Conservation (phyloP, 2,888 invertebrate species). For the Steinernema scapterisci region DNA sequence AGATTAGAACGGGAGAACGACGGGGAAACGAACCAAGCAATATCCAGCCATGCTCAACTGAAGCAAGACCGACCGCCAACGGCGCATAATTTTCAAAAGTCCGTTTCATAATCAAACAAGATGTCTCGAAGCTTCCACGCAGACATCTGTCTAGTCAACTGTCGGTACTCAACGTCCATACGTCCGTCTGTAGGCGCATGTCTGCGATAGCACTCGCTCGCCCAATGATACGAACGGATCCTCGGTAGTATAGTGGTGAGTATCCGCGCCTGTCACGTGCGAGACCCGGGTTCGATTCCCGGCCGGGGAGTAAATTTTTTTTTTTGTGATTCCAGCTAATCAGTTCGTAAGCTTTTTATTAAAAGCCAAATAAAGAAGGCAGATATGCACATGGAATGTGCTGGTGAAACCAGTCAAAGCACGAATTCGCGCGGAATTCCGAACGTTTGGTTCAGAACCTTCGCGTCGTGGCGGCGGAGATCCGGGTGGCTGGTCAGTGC, state of each 20-base stretch:
- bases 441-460: background rate
- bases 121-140: background rate
- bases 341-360: background rate
- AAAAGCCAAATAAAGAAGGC: no score
- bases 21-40: background rate
- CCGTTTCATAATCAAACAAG: background rate
- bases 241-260: no score
- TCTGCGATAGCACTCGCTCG: background rate
- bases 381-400: no score
- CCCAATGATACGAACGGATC: no score
- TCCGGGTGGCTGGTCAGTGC: background rate
- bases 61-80: background rate
- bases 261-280: no score
- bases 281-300: conserved; percentile 30
- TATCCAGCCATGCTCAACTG: conserved; percentile 17
- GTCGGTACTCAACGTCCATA: background rate
- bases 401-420: background rate
- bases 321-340: background rate
- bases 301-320: conserved; percentile 24
- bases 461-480: background rate
- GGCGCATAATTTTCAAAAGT: background rate
- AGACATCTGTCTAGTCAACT: background rate
- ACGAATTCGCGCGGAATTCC: background rate
- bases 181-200: background rate
- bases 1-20: background rate